phyloP scores from a whole-genome alignment of 2,888 invertebrate species.

The Ryuthela nishihirai region DNA sequence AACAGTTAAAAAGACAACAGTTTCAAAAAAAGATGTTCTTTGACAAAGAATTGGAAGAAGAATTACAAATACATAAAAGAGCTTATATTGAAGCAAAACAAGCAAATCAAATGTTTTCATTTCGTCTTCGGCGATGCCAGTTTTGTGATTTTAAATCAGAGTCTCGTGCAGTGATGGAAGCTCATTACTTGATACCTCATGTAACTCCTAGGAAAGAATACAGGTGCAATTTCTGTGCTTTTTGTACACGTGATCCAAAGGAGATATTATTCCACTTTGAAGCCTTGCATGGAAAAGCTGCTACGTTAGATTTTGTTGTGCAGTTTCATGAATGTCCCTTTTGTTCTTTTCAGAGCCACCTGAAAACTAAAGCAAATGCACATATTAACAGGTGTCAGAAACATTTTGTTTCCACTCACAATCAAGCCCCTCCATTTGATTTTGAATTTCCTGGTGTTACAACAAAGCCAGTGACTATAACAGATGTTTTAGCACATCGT shows the following conservation, averaged over 20 bases:
- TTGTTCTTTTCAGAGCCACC: slow-evolving; percentile 91
- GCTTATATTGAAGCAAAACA: slow-evolving; percentile 64
- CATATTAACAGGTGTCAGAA: slow-evolving; percentile 84
- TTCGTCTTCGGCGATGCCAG: slow-evolving; percentile 73
- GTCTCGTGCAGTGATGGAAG: slow-evolving; percentile 73
- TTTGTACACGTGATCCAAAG: slow-evolving; percentile 76
- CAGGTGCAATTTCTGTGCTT: slow-evolving; percentile 74
- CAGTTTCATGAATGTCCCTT: slow-evolving; percentile 88
- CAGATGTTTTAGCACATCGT: slow-evolving; percentile 39
- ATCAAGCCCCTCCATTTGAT: slow-evolving; percentile 70
- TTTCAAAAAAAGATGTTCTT: slow-evolving; percentile 51
- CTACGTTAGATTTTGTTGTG: slow-evolving; percentile 75
- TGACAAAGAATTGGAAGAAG: slow-evolving; percentile 64
- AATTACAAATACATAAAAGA: slow-evolving; percentile 77
- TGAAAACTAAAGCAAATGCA: slow-evolving; percentile 81
- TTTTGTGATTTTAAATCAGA: slow-evolving; percentile 87
- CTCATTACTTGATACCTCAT: slow-evolving; percentile 86
- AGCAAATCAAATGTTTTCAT: slow-evolving; percentile 73
- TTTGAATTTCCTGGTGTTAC: slow-evolving; percentile 94
- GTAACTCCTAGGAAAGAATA: slow-evolving; percentile 60
- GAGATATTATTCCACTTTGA: slow-evolving; percentile 84
- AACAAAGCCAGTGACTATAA: slow-evolving; percentile 60
- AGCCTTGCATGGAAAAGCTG: slow-evolving; percentile 77
- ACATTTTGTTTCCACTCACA: slow-evolving; percentile 81
- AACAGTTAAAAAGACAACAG: slow-evolving; percentile 65